Evolutionary conservation across 2,113 vertebrate genomes (phyloP).

Genomic region (Anarrhichthys ocellatus): DNA sequence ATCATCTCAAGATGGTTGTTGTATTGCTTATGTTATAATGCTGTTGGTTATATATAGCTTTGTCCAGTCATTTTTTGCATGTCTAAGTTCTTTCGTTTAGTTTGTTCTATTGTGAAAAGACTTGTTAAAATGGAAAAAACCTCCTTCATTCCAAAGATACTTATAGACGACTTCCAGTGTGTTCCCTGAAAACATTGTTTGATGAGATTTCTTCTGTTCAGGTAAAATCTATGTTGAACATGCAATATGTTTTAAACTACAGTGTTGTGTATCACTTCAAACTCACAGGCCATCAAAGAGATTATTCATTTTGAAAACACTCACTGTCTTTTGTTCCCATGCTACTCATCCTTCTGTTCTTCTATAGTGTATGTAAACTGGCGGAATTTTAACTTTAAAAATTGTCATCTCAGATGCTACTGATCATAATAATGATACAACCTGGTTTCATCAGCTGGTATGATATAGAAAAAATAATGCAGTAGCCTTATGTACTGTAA

Average conservation of each 20-base stretch:
- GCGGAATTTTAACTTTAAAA: background rate
- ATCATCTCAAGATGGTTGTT: background rate
- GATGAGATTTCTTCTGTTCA: background rate
- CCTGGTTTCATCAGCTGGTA: background rate
- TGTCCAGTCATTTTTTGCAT: background rate
- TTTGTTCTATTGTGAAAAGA: background rate
- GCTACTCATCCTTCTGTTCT: background rate
- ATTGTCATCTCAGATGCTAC: background rate
- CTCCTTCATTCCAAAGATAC: too few species aligned
- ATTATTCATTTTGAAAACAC: background rate
- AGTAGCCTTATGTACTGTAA: background rate
- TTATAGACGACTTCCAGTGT: background rate
- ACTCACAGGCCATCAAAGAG: conserved; percentile 12
- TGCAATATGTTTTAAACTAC: conserved; percentile 1
- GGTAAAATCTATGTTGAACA: background rate
- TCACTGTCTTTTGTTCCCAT: background rate
- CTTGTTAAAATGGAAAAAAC: too few species aligned
- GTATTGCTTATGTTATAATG: background rate
- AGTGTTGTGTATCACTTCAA: background rate
- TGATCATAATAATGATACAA: background rate
- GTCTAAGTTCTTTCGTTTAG: background rate
- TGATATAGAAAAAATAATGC: background rate
- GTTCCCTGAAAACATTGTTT: background rate
- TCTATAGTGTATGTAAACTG: background rate
- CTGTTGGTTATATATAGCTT: background rate